A percentile compares a stretch with the other conserved stretches of the same genome.
Conservation (phyloP, 2,113 vertebrate species). For the Probosciger aterrimus region DNA sequence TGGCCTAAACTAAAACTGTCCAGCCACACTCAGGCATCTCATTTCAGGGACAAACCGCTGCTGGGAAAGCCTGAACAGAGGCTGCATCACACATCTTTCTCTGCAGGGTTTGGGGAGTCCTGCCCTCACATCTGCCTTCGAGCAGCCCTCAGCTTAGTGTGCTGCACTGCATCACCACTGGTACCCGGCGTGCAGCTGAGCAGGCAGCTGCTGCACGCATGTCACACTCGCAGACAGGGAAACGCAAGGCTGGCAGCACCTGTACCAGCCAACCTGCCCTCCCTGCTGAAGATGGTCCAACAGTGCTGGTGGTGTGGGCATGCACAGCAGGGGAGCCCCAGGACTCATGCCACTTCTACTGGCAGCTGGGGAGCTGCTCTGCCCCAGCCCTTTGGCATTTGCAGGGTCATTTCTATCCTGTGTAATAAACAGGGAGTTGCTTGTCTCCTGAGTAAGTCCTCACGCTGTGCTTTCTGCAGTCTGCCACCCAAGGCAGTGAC, state of each 20-base stretch:
- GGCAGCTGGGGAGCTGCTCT: background rate
- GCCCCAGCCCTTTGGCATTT: background rate
- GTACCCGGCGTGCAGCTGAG: accelerated
- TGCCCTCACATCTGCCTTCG: background rate
- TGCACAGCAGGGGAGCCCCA: background rate
- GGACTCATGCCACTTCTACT: background rate
- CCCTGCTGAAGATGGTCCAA: background rate
- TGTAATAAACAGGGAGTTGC: background rate
- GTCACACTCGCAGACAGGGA: background rate
- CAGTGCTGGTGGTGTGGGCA: background rate
- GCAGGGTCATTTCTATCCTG: background rate
- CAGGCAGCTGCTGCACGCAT: background rate
- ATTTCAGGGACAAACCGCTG: background rate
- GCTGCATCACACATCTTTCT: background rate
- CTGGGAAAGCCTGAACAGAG: background rate
- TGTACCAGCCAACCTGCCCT: background rate
- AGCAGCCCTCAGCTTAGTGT: background rate
- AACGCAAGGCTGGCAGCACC: background rate
- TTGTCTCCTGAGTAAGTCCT: background rate
- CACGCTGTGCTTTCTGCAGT: accelerated
- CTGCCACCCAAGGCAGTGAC: background rate
- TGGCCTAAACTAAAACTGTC: background rate
- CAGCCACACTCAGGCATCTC: accelerated
- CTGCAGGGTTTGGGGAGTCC: background rate
- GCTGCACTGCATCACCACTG: background rate